Evolutionary conservation across 2,113 vertebrate genomes (phyloP).

Genomic region (Podarcis muralis): DNA sequence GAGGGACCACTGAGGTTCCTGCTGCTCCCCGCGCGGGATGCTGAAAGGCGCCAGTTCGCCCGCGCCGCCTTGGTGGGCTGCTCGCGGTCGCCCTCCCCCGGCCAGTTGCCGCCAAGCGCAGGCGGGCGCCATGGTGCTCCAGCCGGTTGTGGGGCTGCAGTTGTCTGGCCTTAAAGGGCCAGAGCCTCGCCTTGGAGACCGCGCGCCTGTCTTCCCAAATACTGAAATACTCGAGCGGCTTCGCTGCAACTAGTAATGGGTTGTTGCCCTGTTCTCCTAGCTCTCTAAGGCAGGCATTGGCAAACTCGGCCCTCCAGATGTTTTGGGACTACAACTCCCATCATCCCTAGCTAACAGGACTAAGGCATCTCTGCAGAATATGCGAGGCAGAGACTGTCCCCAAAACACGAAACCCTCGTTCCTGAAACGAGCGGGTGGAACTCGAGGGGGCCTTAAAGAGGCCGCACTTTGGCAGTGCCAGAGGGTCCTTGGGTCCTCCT

Average conservation of each 20-base stretch:
- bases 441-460: background rate
- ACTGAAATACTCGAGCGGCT: background rate
- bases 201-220: no score
- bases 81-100: conserved; percentile 9
- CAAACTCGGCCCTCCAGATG: no score
- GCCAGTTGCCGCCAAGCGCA: background rate
- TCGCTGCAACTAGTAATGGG: background rate
- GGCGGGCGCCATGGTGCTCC: background rate
- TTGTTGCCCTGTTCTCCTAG: background rate
- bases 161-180: background rate
- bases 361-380: background rate
- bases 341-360: no score
- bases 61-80: background rate
- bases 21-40: background rate
- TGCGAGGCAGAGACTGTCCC: no score
- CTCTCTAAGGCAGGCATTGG: no score
- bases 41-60: conserved; percentile 6
- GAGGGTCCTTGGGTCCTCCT: background rate
- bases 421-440: background rate
- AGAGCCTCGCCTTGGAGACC: background rate
- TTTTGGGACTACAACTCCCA: no score
- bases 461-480: background rate
- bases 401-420: background rate
- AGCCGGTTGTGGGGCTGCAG: no score
- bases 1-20: background rate